Base-by-base conservation (phyloP, 1,140 invertebrate species). In the Drosophila elegans region DNA sequence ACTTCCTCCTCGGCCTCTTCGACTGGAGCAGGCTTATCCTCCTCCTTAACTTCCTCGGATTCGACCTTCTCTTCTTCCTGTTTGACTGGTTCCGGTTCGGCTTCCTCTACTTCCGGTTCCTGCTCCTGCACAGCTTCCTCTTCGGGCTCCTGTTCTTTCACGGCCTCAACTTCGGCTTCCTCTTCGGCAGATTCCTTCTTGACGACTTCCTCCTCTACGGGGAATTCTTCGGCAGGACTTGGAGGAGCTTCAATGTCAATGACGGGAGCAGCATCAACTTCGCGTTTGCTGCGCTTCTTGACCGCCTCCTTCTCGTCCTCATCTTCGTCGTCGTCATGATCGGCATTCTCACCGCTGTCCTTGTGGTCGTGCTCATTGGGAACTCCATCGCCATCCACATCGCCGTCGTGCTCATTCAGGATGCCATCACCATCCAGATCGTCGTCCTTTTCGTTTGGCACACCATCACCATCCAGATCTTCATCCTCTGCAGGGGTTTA, bases 341-440 rank as follows among this genome's bases (percentile, higher is more conserved):
- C 82, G 21, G 53, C 69, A 7, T 45, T 52, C 12, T 74, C 75
- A 3, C 71, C 63, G 39, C 72, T 80, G 41, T 88, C 77, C 48
- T 92, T 78, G 21, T 88, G 69, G 29, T 86, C 90, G n/a, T 90
- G 88, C 13, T 66, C 72, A 51, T 89, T 90, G 45, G 80, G 80
- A 41, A 91, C 80, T 1, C 86, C 80, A 38, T 94, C 91, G 46
- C 94, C 94, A 49, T 80, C 91, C 0, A 93, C 92, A 32, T 93
- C 61, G 0, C 93, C 82, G 46, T 93, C 94, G 55, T 93, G 55
- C 44, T 67, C 74, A 52, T 91, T 91, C 6, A 67, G 46, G 38
- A 90, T 86, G 25, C 82, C 83, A 77, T 91, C 88, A 6, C 91
- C 90, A 51, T 89, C 85, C 71, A 89, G 66, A 71, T 89, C 91